A percentile compares a stretch with the other conserved stretches of the same genome.
phyloP scores from a whole-genome alignment of 2,797 vertebrate genomes.

The Coendou prehensilis region DNA sequence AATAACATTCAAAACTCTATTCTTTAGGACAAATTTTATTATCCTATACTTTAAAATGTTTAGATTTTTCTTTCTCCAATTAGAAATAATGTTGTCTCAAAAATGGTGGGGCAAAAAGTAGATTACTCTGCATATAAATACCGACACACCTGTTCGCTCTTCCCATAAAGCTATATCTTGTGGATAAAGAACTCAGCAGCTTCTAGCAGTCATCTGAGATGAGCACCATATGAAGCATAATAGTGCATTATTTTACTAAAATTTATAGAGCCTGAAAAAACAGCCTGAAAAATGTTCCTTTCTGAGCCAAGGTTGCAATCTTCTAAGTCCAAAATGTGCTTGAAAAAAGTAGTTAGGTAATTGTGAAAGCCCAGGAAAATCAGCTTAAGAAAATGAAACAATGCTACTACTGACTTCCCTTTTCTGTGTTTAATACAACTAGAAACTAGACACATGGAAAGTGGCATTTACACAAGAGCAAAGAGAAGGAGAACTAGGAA shows the following conservation, averaged over 20 bases:
- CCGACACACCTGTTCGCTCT: not conserved
- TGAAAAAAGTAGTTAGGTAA: conserved; percentile 76
- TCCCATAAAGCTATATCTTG: not conserved
- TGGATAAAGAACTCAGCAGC: conserved; percentile 36
- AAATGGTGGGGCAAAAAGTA: conserved; percentile 63
- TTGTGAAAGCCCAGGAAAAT: conserved; percentile 72
- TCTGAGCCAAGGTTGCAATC: conserved; percentile 73
- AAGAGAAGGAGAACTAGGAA: not conserved
- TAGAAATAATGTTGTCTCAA: conserved; percentile 51
- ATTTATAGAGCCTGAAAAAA: conserved; percentile 78
- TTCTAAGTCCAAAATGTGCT: conserved; percentile 56
- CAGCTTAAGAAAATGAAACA: conserved; percentile 72
- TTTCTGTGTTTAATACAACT: conserved; percentile 62
- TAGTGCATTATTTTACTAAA: conserved; percentile 70
- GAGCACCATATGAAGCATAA: conserved; percentile 62
- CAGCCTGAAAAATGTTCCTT: conserved; percentile 60
- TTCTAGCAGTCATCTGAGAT: conserved; percentile 68
- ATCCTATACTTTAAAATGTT: not conserved
- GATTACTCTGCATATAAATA: conserved; percentile 39
- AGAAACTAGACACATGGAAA: conserved; percentile 12
- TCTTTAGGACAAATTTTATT: conserved; percentile 42
- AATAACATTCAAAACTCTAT: conserved; percentile 31
- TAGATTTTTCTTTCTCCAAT: conserved; percentile 35
- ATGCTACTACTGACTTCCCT: conserved; percentile 49
- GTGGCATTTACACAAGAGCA: conserved; percentile 23